These are phyloP conservation scores for Ibycter americanus DNA, from an alignment of 2,797 vertebrate genomes.

Conservation along the genomic window DNA sequence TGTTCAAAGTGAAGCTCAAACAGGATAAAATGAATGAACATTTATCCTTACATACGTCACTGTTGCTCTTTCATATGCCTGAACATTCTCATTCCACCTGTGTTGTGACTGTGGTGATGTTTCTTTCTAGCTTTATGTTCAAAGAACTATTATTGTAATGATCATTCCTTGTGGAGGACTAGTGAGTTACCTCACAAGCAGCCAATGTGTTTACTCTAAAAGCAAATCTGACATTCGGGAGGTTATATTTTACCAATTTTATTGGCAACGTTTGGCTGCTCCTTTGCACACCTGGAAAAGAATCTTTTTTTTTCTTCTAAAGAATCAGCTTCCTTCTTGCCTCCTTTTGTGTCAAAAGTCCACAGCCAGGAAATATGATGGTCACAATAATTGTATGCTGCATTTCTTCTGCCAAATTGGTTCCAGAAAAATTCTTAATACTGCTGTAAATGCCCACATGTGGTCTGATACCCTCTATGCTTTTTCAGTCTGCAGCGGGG, in stretches of 20 bases:
- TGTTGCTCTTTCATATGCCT: background rate
- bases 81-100: background rate
- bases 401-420: background rate
- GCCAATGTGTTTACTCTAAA: background rate
- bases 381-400: background rate
- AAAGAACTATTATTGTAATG: background rate
- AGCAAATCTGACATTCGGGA: background rate
- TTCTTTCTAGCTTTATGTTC: background rate
- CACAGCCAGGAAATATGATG: background rate
- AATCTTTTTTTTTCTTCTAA: background rate
- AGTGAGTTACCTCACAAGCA: background rate
- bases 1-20: background rate
- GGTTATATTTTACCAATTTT: background rate
- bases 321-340: background rate
- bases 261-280: background rate
- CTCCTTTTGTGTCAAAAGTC: background rate
- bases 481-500: background rate
- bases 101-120: background rate
- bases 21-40: background rate
- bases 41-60: accelerated
- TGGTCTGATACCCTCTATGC: background rate
- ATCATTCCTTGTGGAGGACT: background rate
- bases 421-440: background rate
- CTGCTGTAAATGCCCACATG: background rate
- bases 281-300: background rate